These are phyloP conservation scores for Zelostemma sp. DNA, from an alignment of 1,140 invertebrate genomes.

Conservation along the genomic window DNA sequence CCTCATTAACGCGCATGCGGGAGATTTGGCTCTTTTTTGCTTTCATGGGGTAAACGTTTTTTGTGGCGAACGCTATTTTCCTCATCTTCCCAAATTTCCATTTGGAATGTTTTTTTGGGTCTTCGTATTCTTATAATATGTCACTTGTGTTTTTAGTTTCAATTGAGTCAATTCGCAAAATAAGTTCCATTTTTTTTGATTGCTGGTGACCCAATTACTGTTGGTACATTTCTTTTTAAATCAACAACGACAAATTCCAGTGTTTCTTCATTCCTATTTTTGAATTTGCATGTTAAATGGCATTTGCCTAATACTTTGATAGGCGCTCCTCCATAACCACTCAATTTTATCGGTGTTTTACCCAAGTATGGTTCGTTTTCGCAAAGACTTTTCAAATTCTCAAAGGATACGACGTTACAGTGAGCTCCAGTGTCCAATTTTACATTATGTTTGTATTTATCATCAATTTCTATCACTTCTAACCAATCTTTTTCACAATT, in stretches of 20 bases:
- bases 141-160: conserved; percentile 8
- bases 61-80: too few relatives aligned
- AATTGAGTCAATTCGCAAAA: conserved; percentile 30
- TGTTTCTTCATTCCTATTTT: conserved; percentile 17
- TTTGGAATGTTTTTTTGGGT: too few relatives aligned
- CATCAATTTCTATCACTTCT: conserved; percentile 11
- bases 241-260: conserved; percentile 36
- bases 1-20: too few relatives aligned
- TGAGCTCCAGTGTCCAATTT: conserved; percentile 20
- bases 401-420: conserved; percentile 16
- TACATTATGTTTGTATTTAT: conserved; percentile 5
- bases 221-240: conserved; percentile 25
- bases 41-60: too few relatives aligned
- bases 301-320: conserved; percentile 36
- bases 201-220: conserved; percentile 27
- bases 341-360: conserved; percentile 5
- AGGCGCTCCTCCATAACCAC: conserved; percentile 9
- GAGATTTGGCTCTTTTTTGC: too few relatives aligned
- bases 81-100: too few relatives aligned
- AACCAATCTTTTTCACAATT: conserved; percentile 10
- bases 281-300: conserved; percentile 31
- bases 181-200: conserved; percentile 34
- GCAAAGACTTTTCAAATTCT: conserved; percentile 1
- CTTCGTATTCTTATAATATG: conserved; percentile 22
- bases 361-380: too few relatives aligned